A percentile compares a stretch with the other conserved stretches of the same genome.
These are phyloP conservation scores for Polyploca ridens DNA, from an alignment of 2,888 invertebrate species.

Conservation along the genomic window DNA sequence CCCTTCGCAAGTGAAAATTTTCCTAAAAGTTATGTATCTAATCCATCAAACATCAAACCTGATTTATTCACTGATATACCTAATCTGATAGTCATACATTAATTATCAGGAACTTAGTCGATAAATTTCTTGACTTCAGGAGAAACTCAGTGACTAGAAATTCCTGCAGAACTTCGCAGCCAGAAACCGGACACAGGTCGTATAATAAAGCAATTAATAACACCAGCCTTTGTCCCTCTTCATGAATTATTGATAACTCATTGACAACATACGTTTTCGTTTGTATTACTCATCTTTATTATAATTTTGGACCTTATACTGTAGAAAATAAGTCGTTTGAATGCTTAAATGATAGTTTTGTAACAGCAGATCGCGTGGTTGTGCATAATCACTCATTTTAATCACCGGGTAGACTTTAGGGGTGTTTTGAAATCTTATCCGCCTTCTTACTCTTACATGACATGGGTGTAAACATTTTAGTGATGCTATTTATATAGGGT, in stretches of 20 bases:
- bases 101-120: slow-evolving; percentile 18
- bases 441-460: slow-evolving; percentile 10
- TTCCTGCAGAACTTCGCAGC: slow-evolving; percentile 19
- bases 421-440: slow-evolving; percentile 14
- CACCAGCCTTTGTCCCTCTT: slow-evolving; percentile 41
- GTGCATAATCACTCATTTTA: slow-evolving; percentile 27
- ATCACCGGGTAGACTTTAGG: slow-evolving; percentile 23
- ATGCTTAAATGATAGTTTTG: background rate
- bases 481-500: too few species aligned
- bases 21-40: background rate
- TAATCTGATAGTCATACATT: background rate
- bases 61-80: background rate
- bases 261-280: slow-evolving; percentile 19
- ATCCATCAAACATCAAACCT: background rate
- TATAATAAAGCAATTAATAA: slow-evolving; percentile 59
- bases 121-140: slow-evolving; percentile 22
- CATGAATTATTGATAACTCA: slow-evolving; percentile 52
- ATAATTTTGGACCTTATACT: background rate
- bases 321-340: background rate
- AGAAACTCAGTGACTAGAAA: slow-evolving; percentile 12
- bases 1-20: background rate
- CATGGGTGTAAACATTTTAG: background rate
- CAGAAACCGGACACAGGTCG: slow-evolving; percentile 23
- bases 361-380: background rate
- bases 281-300: background rate